These are phyloP conservation scores for Spisula solida DNA, from an alignment of 2,888 invertebrate species.

Conservation along the genomic window DNA sequence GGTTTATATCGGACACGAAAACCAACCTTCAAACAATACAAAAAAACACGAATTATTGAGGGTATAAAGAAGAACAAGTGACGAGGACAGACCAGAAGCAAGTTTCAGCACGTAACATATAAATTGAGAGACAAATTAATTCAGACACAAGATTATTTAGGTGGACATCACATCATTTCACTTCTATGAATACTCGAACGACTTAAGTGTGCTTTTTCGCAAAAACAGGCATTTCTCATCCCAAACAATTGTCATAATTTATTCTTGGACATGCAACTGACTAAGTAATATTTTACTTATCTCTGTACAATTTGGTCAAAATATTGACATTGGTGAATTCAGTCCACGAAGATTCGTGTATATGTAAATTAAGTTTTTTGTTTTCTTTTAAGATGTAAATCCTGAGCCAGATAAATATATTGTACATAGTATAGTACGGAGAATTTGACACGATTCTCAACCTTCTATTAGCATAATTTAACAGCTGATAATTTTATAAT, in stretches of 20 bases:
- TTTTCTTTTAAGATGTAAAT: background rate
- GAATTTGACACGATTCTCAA: too few relatives aligned
- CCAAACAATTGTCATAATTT: slow-evolving; percentile 37
- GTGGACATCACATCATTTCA: slow-evolving; percentile 35
- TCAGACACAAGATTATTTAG: slow-evolving; percentile 24
- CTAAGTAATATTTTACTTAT: slow-evolving; percentile 42
- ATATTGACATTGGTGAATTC: background rate
- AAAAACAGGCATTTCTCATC: slow-evolving; percentile 35
- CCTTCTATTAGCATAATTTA: too few relatives aligned
- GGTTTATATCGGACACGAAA: too few relatives aligned
- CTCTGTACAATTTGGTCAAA: slow-evolving; percentile 35
- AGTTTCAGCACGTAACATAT: background rate
- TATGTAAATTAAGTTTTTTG: background rate
- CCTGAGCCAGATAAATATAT: background rate
- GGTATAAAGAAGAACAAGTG: background rate
- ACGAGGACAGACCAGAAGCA: background rate
- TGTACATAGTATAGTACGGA: background rate
- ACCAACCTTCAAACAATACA: too few relatives aligned
- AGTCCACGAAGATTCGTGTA: background rate
- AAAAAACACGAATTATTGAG: too few relatives aligned
- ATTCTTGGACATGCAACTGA: slow-evolving; percentile 46
- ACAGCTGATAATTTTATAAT: too few relatives aligned
- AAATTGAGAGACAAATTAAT: slow-evolving; percentile 33
- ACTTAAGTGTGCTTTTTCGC: slow-evolving; percentile 38
- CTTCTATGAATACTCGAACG: slow-evolving; percentile 42